phyloP scores from a whole-genome alignment of 1,140 invertebrate species.

The Steinernema khuongi region DNA sequence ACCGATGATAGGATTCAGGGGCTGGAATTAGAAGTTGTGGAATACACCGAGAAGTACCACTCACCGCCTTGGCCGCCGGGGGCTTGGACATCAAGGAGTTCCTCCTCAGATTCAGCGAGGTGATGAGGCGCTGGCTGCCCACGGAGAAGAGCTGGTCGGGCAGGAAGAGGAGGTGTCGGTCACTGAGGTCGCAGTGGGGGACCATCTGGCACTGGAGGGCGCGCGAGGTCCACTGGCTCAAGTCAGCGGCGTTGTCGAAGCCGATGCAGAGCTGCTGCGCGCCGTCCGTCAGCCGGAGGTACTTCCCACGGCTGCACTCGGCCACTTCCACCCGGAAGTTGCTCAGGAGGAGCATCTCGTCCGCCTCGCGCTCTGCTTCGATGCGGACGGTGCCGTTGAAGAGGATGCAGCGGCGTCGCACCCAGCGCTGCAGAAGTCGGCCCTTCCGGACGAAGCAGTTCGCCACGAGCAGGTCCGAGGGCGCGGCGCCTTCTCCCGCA shows the following conservation, averaged over 20 bases:
- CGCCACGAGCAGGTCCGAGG: constrained; percentile 18
- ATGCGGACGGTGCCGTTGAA: constrained; percentile 24
- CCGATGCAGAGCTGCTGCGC: neutral
- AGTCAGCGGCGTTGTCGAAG: neutral
- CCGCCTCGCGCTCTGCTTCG: neutral
- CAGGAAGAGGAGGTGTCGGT: neutral
- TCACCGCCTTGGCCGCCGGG: neutral
- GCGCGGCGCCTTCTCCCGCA: neutral
- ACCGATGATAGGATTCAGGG: constrained; percentile 1
- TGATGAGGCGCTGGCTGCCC: neutral
- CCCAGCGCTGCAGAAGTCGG: constrained; percentile 21
- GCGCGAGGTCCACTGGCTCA: neutral
- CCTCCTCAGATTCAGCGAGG: neutral
- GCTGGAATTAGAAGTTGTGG: neutral
- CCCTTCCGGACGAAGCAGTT: constrained; percentile 20
- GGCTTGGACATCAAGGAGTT: neutral
- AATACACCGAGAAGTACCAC: neutral
- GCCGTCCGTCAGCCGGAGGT: neutral
- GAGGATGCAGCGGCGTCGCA: constrained; percentile 18
- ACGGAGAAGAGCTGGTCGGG: neutral
- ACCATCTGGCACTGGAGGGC: constrained; percentile 8
- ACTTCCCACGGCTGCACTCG: constrained; percentile 2
- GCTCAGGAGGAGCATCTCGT: neutral
- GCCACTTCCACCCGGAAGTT: neutral
- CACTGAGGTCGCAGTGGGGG: constrained; percentile 5